phyloP scores from a whole-genome alignment of 1,140 invertebrate species.

The Ceratitis capitata region DNA sequence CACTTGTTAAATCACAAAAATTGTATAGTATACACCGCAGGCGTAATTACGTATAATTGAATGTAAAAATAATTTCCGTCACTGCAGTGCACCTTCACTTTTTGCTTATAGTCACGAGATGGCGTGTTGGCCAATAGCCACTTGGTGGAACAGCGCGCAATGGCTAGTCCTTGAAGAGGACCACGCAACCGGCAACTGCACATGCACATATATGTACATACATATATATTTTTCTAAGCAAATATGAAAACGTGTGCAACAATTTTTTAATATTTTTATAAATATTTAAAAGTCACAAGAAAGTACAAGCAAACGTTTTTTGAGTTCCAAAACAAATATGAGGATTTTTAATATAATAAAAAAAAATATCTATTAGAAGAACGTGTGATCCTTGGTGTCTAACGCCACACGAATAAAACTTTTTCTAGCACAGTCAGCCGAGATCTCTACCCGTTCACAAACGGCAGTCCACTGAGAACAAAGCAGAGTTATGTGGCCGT shows the following conservation, averaged over 20 bases:
- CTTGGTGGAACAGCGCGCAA: too few species aligned
- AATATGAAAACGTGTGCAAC: neutral
- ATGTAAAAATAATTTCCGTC: neutral
- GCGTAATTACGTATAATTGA: neutral
- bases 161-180: neutral
- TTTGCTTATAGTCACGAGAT: neutral
- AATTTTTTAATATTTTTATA: too few species aligned
- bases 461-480: neutral
- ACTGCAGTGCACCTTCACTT: neutral
- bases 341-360: neutral
- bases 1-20: neutral
- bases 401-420: neutral
- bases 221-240: neutral
- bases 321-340: neutral
- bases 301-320: neutral
- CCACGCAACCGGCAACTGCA: neutral
- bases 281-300: too few species aligned
- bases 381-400: neutral
- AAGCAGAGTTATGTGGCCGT: neutral
- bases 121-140: neutral
- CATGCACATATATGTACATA: neutral
- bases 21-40: neutral
- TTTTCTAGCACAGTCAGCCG: neutral
- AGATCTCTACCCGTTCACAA: neutral
- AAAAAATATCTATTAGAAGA: neutral